phyloP scores from a whole-genome alignment of 2,888 invertebrate species.

The Urechis unicinctus region DNA sequence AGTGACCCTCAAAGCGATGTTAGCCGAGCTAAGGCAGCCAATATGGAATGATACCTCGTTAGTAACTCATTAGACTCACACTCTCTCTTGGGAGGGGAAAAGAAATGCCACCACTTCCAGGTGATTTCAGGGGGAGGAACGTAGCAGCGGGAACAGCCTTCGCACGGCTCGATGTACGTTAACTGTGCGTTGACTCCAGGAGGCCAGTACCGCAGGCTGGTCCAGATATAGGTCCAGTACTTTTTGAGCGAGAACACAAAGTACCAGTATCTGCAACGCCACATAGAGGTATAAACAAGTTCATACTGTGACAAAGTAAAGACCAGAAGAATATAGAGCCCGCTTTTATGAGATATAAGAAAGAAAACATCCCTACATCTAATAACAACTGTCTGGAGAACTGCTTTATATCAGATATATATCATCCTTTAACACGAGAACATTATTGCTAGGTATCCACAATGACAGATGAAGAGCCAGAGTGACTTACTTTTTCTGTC shows the following conservation, averaged over 20 bases:
- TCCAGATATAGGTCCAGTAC: slow-evolving; percentile 69
- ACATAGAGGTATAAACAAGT: no score
- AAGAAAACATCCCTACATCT: no score
- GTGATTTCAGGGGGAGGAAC: slow-evolving; percentile 9
- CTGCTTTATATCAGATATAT: no score
- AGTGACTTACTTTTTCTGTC: slow-evolving; percentile 62
- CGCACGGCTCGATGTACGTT: slow-evolving; percentile 72
- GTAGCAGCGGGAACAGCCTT: slow-evolving; percentile 71
- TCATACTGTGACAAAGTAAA: no score
- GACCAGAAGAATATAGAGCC: no score
- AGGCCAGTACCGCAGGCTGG: slow-evolving; percentile 39
- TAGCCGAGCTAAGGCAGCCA: not conserved
- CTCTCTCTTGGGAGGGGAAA: slow-evolving; percentile 46
- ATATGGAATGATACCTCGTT: not conserved
- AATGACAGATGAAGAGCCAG: no score
- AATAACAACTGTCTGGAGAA: no score
- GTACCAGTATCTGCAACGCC: slow-evolving; percentile 73
- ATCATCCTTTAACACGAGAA: no score
- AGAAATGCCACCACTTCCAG: slow-evolving; percentile 54
- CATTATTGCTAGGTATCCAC: no score
- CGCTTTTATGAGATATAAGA: not conserved
- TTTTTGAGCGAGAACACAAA: slow-evolving; percentile 72
- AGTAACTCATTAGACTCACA: slow-evolving; percentile 17
- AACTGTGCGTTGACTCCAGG: slow-evolving; percentile 61
- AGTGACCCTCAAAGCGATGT: not conserved